These are phyloP conservation scores for Tetraodon nigroviridis DNA, from an alignment of 2,113 vertebrate genomes.

Conservation along the genomic window DNA sequence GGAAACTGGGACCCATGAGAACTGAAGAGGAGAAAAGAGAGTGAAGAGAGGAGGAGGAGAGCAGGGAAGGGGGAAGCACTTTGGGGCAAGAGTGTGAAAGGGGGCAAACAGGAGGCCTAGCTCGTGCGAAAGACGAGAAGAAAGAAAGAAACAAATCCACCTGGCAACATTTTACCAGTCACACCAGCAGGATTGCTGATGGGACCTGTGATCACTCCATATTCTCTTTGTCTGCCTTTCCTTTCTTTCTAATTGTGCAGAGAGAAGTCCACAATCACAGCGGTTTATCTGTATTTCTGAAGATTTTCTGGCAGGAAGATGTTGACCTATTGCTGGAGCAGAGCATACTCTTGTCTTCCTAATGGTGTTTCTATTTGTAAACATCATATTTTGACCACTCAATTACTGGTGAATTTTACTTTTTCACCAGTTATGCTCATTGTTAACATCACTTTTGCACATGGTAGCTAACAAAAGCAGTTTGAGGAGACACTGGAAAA, in stretches of 20 bases:
- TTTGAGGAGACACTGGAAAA: background rate
- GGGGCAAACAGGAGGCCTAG: constrained; percentile 12
- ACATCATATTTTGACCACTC: no score
- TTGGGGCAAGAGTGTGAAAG: constrained; percentile 31
- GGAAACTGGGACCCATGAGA: constrained; percentile 51
- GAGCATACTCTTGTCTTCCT: no score
- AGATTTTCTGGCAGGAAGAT: background rate
- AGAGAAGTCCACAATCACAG: constrained; percentile 13
- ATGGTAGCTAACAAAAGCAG: background rate
- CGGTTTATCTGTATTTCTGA: background rate
- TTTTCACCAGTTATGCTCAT: no score
- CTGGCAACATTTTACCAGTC: constrained; percentile 41
- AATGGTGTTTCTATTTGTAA: no score
- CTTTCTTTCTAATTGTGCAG: constrained; percentile 3
- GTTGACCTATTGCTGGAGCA: no score
- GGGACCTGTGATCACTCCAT: constrained; percentile 20
- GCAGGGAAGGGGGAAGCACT: constrained; percentile 17
- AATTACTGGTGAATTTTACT: no score
- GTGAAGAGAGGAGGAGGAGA: constrained; percentile 25
- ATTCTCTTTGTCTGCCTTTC: background rate
- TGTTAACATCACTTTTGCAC: background rate
- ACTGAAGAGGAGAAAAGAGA: constrained; percentile 47
- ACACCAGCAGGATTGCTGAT: constrained; percentile 21
- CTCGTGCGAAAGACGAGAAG: constrained; percentile 31
- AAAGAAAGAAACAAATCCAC: constrained; percentile 35